Base-by-base conservation (phyloP, 2,888 invertebrate species). In the Labia minor region DNA sequence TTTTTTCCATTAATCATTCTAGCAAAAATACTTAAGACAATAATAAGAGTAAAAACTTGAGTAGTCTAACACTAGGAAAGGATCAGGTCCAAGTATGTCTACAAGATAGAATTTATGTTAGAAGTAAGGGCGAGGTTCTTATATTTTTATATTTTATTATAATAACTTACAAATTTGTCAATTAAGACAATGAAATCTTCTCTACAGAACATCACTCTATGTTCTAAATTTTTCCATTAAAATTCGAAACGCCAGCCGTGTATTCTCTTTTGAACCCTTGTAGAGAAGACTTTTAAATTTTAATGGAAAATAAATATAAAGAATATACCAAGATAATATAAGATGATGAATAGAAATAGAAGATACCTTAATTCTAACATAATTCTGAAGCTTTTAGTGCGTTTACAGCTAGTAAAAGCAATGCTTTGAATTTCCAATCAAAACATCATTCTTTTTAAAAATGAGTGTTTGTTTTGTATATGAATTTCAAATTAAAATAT, bases 1-100 rank as follows among this genome's bases (percentile, higher is more conserved):
- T 8, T 8, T 49, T 49, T 49, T 49, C 2, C 14, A 4, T 49
- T 49, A 49, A 49, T 49, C 49, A 49, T 49, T 49, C 49, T 49
- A 49, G 49, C 49, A 49, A 49, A 49, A 49, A 49, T 49, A 49
- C 49, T 49, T 49, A 49, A 49, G 49, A 49, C 49, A 49, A 14
- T 49, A 49, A 49, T 49, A 49, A 49, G 49, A 49, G 49, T 49
- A 8, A 49, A 49, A 49, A 49, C 14, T 49, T 11, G 16, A n/a
- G 14, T n/a, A 49, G n/a, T 16, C 16, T n/a, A 49, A 16, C 14
- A n/a, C 49, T 49, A 49, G 49, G 49, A 49, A 49, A 49, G 49
- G 49, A 49, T 49, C 49, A 49, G 49, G 49, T 49, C 49, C 49
- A 49, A 49, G 49, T 49, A 49, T 49, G 49, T 49, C 49, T 49